Evolutionary conservation across 2,113 vertebrate species (phyloP), one percentile per base, ranked within the genome.

Genomic region (Oxygymnocypris stewartii): DNA sequence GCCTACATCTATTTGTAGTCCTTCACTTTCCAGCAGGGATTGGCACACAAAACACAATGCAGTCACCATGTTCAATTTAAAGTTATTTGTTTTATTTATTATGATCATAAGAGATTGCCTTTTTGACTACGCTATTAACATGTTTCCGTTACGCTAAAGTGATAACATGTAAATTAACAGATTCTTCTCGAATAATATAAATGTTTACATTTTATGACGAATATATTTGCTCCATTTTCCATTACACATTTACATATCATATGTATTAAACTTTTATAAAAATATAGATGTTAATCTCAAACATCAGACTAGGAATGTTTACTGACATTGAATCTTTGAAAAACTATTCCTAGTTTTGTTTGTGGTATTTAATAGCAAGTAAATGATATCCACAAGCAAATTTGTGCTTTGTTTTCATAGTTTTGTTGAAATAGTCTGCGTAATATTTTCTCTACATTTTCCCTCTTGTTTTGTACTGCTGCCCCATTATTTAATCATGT

Each of bases 1-100:
- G 25, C n/a, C 10, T 28, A 25, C 74, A 51, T 61, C 51, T 79
- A 79, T 59, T 40, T 79, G 76, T 35, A 35, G 16, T 20, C 25
- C 35, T 40, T 59, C 18, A 40, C 79, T 65, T 65, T 81, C 79
- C 79, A 61, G 5, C 78, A 28, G 23, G 35, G 78, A 59, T 61
- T 59, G 18, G 9, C 40, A n/a, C 78, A 44, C 57, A 80, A 63
- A 37, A 37, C 35, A 37, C 35, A 37, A 37, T 4, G 31, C 76
- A 18, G 49, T 79, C 28, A 9, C 76, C 4, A 37, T 12, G 5
- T 59, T 79, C 0, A 79, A 7, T 79, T 11, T 57, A 57, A 37
- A 4, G 18, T 42, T 42, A 25, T 80, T 80, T 18, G 35, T n/a
- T 14, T 61, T 42, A 35, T 25, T 37, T 16, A 25, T n/a, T 63